Evolutionary conservation across 2,797 vertebrate species (phyloP), one percentile per base, ranked within the genome.

Genomic region (Rhinoraja longicauda): DNA sequence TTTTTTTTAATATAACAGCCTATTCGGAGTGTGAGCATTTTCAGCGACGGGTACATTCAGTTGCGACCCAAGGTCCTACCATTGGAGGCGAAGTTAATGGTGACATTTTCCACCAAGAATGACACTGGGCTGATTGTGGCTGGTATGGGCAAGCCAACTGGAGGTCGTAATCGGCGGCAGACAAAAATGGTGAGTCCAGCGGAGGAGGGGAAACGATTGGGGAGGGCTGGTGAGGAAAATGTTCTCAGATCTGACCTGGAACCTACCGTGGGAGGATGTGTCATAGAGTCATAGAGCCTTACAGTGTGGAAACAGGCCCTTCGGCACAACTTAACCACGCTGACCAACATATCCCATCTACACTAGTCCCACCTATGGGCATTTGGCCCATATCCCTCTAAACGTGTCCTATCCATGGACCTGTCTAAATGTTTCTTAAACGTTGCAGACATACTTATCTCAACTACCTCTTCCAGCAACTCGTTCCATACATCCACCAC

Each of bases 31-130:
- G 96, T 98, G 57, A 98, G 96, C 1, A 94, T 99, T 94, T 95
- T 98, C 92, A 95, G 94, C 17, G 95, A 96, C 0, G 98, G 98
- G 13, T 99, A 97, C 21, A 88, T 99, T 94, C 97, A 99, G 94
- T 94, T 99, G 90, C 93, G 93, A 36, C 96, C 97, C 0, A 95
- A 96, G 26, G 94, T 96, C 0, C 94, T 98, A 32, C 94, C 94
- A 64, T 96, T 96, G 39, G 97, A 98, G 93, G 96, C 94, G 0
- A 97, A 98, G 94, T 19, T 99, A 93, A 96, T 99, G 95, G 96
- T 96, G 93, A 98, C 97, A 93, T 99, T 99, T 95, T 96, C 96
- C 93, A 98, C 98, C 92, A 96, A 94, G 93, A 98, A 97, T 93
- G 96, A 96, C 93, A 98, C 96, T 12, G 98, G 98, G 59, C 93